phyloP scores from a whole-genome alignment of 2,113 vertebrate genomes.

The Baryphthengus martii region DNA sequence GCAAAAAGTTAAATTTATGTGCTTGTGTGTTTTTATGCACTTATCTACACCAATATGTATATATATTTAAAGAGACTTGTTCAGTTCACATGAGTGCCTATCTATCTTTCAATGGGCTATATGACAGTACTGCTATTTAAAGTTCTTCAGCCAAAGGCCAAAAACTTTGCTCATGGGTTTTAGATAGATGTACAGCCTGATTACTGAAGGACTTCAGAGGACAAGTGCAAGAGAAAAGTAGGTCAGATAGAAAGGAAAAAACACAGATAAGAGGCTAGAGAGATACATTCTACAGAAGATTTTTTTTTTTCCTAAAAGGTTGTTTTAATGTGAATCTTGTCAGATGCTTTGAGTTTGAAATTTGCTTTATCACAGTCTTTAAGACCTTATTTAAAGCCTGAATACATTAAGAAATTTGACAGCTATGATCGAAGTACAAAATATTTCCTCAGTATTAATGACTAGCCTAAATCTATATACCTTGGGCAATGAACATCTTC shows the following conservation, averaged over 20 bases:
- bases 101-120: background rate
- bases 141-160: slow-evolving; percentile 36
- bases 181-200: slow-evolving; percentile 25
- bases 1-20: background rate
- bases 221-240: slow-evolving; percentile 13
- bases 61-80: background rate
- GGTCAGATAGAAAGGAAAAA: slow-evolving; percentile 14
- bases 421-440: slow-evolving; percentile 33
- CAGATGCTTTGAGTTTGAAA: slow-evolving; percentile 18
- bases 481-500: slow-evolving; percentile 2
- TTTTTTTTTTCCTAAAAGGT: background rate
- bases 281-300: background rate
- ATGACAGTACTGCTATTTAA: background rate
- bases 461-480: background rate
- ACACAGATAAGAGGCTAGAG: background rate
- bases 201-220: slow-evolving; percentile 56
- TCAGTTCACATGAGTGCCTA: background rate
- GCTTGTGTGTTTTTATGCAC: background rate
- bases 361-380: background rate
- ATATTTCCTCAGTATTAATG: slow-evolving; percentile 55
- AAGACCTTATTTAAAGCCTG: slow-evolving; percentile 21
- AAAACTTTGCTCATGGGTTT: slow-evolving; percentile 22
- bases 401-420: slow-evolving; percentile 27
- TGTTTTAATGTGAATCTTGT: slow-evolving; percentile 26
- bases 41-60: background rate